Conservation (phyloP, 2,797 vertebrate species). For the Sebastes flavidus region DNA sequence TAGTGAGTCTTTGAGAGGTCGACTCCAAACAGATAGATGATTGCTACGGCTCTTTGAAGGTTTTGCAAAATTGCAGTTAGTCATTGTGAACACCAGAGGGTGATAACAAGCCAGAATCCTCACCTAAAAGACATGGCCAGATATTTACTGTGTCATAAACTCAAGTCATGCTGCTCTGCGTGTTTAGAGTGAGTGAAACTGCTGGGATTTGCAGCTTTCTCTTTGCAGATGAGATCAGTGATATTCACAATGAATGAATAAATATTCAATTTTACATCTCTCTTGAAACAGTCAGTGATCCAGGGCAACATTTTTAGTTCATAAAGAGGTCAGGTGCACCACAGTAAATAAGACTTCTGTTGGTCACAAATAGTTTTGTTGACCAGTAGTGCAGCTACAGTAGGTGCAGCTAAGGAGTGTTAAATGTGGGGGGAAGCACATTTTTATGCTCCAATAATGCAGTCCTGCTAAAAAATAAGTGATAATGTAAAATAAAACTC, state of each 20-base stretch:
- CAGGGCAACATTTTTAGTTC: not conserved
- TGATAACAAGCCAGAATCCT: slow-evolving; percentile 19
- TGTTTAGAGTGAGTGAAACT: not conserved
- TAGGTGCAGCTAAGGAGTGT: not conserved
- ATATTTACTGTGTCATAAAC: not conserved
- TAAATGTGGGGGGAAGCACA: not conserved
- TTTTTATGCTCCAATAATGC: not conserved
- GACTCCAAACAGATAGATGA: not conserved
- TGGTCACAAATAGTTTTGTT: not conserved
- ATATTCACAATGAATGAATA: not conserved
- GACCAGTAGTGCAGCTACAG: not conserved
- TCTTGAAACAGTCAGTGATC: not conserved
- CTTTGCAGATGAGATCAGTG: not conserved
- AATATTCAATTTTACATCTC: not conserved
- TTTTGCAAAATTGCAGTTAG: slow-evolving; percentile 9
- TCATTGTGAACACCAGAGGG: slow-evolving; percentile 66
- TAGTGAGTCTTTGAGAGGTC: not conserved
- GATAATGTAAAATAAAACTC: not conserved
- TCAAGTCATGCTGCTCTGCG: not conserved
- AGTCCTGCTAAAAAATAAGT: not conserved
- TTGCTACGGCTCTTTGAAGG: not conserved
- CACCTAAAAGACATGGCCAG: not conserved
- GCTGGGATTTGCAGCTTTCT: not conserved
- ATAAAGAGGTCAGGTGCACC: not conserved
- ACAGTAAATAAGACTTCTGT: not conserved